Evolutionary conservation across 2,888 invertebrate species (phyloP), one percentile per base, ranked within the genome.

Genomic region (Eugnorisma glareosa): DNA sequence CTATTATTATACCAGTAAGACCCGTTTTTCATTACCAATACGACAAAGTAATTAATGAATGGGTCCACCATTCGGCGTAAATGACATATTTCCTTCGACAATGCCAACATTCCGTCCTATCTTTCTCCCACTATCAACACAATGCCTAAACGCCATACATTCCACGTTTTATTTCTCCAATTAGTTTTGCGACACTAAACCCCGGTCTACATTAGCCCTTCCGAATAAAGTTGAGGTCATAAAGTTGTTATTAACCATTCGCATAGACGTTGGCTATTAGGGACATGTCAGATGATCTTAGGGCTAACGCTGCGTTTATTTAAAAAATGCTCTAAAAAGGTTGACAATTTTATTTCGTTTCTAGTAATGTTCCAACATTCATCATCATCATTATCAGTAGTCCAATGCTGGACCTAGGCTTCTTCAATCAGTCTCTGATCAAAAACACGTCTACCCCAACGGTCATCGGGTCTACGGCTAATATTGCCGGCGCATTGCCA

Each of bases 171-270:
- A 86, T 88, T 82, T 76, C 68, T 76, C 43, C 88, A 88, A 88
- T 87, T 86, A 83, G 79, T 77, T 75, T 71, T 73, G 73, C 68
- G 73, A 77, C 74, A 81, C 77, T 87, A 82, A 87, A 85, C 72
- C 83, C 80, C 6, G 31, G 83, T 57, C 73, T 73, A 88, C 88
- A 82, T 87, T 82, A 88, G 77, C 82, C 85, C 73, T 85, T 79
- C 73, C 59, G 67, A 85, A 83, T 85, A 76, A 81, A 87, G 40
- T 79, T 72, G 71, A 70, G 51, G 63, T 67, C 77, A 79, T 88
- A 84, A 88, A 88, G 66, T 87, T 76, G 87, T 84, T 88, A 88
- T 82, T 88, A 76, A 82, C 85, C 75, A 82, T 82, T 88, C 78
- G 68, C 71, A 40, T 67, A 72, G 54, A 68, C 70, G 64, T 57